These are phyloP conservation scores for Pasiphila rectangulata DNA, from an alignment of 2,888 invertebrate genomes.

Conservation along the genomic window DNA sequence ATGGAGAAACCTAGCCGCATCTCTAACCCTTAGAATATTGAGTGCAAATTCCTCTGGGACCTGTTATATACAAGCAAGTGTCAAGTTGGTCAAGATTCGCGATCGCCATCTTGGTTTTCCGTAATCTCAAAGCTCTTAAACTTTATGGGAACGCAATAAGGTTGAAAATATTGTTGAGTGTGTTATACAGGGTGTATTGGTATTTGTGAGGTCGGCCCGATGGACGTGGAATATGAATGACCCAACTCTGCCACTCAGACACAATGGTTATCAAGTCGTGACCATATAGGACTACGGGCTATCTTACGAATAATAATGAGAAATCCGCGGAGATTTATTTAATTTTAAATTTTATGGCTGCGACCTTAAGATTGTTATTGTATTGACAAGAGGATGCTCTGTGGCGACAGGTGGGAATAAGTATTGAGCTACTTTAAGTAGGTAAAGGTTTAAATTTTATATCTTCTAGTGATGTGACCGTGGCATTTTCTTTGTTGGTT, in stretches of 20 bases:
- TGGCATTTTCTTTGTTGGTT: neutral
- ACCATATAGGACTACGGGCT: slow-evolving; percentile 22
- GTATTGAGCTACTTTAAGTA: slow-evolving; percentile 6
- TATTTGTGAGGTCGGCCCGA: slow-evolving; percentile 21
- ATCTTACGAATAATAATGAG: slow-evolving; percentile 20
- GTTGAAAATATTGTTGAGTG: neutral
- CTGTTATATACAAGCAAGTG: slow-evolving; percentile 13
- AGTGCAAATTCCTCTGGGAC: slow-evolving; percentile 19
- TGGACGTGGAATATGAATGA: slow-evolving; percentile 27
- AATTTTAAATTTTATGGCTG: slow-evolving; percentile 10
- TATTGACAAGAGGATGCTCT: neutral
- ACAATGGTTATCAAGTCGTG: slow-evolving; percentile 28
- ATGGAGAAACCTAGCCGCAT: slow-evolving; percentile 15
- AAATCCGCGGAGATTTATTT: slow-evolving; percentile 6
- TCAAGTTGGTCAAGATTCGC: slow-evolving; percentile 20
- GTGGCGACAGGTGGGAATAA: slow-evolving; percentile 16
- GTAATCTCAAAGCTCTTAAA: neutral
- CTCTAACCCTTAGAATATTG: slow-evolving; percentile 9
- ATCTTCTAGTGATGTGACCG: neutral
- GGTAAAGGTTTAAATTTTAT: slow-evolving; percentile 6
- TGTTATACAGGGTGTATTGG: slow-evolving; percentile 2
- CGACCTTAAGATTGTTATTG: slow-evolving; percentile 1
- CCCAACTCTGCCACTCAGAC: slow-evolving; percentile 24
- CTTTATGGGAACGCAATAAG: neutral
- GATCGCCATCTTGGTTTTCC: slow-evolving; percentile 19